Evolutionary conservation across 2,113 vertebrate genomes (phyloP).

Genomic region (Pimephales promelas): DNA sequence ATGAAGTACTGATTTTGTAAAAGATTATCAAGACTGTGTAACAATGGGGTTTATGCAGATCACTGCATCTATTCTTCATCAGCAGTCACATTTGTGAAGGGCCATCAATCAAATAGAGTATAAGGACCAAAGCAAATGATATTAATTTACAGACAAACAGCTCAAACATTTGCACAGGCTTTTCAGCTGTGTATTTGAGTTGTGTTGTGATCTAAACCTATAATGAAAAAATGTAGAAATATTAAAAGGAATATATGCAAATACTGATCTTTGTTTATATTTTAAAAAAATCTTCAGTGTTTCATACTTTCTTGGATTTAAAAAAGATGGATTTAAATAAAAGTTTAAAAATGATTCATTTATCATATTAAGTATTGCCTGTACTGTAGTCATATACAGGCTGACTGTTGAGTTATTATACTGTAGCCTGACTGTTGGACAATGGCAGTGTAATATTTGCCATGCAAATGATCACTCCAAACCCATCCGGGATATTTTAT

Average conservation of each 20-base stretch:
- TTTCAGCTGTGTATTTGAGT: background rate
- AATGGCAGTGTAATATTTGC: constrained; percentile 25
- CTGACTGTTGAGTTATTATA: background rate
- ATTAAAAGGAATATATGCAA: constrained; percentile 19
- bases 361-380: background rate
- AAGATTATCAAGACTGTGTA: constrained; percentile 1
- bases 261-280: constrained; percentile 13
- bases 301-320: constrained; percentile 22
- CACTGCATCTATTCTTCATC: background rate
- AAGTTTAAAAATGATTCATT: background rate
- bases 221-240: background rate
- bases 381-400: background rate
- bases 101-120: background rate
- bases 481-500: background rate
- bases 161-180: constrained; percentile 11
- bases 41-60: background rate
- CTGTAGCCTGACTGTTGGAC: background rate
- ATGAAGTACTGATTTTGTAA: background rate
- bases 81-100: background rate
- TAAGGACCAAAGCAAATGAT: constrained; percentile 22
- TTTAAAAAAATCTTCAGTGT: constrained; percentile 5
- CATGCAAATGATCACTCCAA: constrained; percentile 24
- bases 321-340: background rate
- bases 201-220: background rate
- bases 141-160: background rate